Evolutionary conservation across 2,888 invertebrate genomes (phyloP).

Genomic region (Mamestra brassicae): DNA sequence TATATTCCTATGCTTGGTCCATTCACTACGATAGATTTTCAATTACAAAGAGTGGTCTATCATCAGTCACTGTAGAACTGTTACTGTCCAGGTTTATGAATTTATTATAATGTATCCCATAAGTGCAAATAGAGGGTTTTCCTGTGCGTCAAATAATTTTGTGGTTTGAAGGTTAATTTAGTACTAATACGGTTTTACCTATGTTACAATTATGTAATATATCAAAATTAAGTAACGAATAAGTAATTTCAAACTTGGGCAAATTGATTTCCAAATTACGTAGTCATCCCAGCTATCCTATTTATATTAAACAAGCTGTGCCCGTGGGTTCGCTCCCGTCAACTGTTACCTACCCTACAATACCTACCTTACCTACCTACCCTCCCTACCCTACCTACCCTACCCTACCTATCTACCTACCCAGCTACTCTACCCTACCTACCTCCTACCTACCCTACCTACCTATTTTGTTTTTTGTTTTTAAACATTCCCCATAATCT

Average conservation of each 20-base stretch:
- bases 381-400: too few species aligned
- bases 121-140: constrained; percentile 16
- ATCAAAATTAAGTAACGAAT: too few species aligned
- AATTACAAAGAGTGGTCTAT: constrained; percentile 5
- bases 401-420: too few species aligned
- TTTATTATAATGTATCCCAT: constrained; percentile 2
- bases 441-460: too few species aligned
- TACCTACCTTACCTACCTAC: too few species aligned
- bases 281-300: not conserved
- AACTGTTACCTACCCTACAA: too few species aligned
- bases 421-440: too few species aligned
- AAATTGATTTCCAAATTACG: not conserved
- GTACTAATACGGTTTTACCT: not conserved
- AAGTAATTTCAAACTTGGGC: not conserved
- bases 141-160: constrained; percentile 32
- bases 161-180: not conserved
- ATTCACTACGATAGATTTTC: not conserved
- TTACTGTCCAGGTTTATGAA: constrained; percentile 14
- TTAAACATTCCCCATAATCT: too few species aligned
- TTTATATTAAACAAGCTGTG: too few species aligned
- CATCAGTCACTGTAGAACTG: constrained; percentile 1
- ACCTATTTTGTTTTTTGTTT: too few species aligned
- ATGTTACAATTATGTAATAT: not conserved
- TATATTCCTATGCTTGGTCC: not conserved
- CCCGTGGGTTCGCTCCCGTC: too few species aligned